Conservation (phyloP, 2,888 invertebrate genomes). For the Diogma glabrata region DNA sequence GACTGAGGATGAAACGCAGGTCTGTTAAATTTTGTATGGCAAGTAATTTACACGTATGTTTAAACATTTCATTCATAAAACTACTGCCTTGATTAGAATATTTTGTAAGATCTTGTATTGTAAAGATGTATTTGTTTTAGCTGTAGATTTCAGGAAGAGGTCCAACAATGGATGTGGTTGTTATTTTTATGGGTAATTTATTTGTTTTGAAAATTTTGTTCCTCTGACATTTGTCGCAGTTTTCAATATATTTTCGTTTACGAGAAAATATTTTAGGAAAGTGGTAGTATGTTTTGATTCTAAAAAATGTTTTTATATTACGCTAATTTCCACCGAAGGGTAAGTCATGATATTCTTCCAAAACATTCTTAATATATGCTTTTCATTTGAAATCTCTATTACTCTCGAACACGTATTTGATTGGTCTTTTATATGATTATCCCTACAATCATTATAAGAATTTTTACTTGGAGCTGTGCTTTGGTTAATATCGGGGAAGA, state of each 20-base stretch:
- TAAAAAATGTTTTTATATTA: not conserved
- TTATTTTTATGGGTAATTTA: not conserved
- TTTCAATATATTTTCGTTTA: not conserved
- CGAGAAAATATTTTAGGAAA: not conserved
- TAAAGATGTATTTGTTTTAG: constrained; percentile 18
- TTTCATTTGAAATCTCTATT: too few relatives aligned
- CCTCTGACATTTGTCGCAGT: not conserved
- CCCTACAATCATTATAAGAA: too few relatives aligned
- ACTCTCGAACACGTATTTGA: too few relatives aligned
- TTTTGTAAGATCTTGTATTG: constrained; percentile 27
- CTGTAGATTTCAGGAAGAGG: not conserved
- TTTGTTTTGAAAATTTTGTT: not conserved
- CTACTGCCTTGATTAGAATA: constrained; percentile 18
- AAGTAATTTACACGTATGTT: not conserved
- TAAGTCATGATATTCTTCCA: too few relatives aligned
- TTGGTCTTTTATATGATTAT: too few relatives aligned
- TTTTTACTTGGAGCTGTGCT: too few relatives aligned
- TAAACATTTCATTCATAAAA: not conserved
- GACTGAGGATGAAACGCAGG: too few relatives aligned
- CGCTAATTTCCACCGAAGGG: too few relatives aligned
- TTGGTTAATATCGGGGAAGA: too few relatives aligned
- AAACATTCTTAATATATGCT: too few relatives aligned
- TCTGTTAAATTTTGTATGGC: not conserved
- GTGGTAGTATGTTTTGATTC: not conserved
- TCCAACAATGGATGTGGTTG: too few relatives aligned